Evolutionary conservation across 2,113 vertebrate genomes (phyloP).

Genomic region (Engraulis encrasicolus): DNA sequence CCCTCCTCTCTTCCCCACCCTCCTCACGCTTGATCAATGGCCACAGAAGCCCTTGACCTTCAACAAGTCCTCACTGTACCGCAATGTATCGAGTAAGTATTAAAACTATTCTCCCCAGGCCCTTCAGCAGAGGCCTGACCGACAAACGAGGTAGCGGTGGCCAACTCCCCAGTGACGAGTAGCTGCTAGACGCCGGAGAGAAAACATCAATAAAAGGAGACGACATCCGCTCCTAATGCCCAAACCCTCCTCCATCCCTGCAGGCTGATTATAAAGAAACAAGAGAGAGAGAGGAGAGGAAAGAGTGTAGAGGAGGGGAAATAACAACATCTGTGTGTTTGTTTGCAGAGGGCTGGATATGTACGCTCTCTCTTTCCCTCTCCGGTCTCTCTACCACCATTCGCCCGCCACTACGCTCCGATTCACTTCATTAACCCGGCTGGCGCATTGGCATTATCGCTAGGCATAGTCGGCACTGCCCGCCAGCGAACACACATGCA

Average conservation of each 20-base stretch:
- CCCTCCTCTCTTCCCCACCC: background rate
- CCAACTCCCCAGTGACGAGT: background rate
- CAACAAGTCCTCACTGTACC: background rate
- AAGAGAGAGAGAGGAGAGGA: background rate
- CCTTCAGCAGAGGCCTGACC: background rate
- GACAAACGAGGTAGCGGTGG: background rate
- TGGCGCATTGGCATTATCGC: background rate
- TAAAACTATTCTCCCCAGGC: background rate
- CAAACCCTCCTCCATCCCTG: background rate
- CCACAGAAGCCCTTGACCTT: background rate
- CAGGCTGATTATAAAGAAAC: background rate
- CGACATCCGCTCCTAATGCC: background rate
- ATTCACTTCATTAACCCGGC: slow-evolving; percentile 1
- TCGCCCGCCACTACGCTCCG: background rate
- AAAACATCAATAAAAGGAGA: background rate
- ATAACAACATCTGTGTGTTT: background rate
- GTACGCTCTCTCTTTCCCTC: background rate
- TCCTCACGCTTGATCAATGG: background rate
- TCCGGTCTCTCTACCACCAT: too few relatives aligned
- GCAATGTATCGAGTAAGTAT: background rate
- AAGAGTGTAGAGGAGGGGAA: background rate
- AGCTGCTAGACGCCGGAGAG: background rate
- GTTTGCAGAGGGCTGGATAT: background rate
- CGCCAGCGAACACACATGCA: background rate
- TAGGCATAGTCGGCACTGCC: background rate